Evolutionary conservation across 2,888 invertebrate genomes (phyloP), one percentile per base, ranked within the genome.

Genomic region (Drosophila peninsularis): DNA sequence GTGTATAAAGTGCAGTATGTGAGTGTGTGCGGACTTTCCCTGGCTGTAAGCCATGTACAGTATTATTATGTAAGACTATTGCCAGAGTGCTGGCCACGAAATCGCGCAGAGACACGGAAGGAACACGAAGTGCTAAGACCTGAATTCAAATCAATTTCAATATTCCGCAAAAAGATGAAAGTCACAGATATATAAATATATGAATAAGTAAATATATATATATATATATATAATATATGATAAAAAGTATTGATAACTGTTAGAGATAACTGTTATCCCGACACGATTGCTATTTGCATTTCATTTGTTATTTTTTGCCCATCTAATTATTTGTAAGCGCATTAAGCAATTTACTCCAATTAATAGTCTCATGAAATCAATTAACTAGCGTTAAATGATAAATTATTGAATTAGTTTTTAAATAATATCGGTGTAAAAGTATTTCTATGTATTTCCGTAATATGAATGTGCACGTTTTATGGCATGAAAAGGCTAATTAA

Each of bases 401-500:
- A 85, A 79, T 87, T 82, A 83, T 88, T 71, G 32, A 67, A 69
- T 62, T 68, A 72, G 78, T 70, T 62, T 44, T 62, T 53, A 71
- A 68, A 41, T 21, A 57, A 39, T 57, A 53, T 41, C 36, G 42
- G 47, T 62, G 30, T 30, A 53, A 39, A 69, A 62, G 64, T 50
- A 65, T 47, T 42, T 75, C 63, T 73, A 44, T 61, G 36, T n/a
- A 42, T 42, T 30, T 54, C 19, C 41, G 39, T 54, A 41, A 47
- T 54, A 39, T 53, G 37, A 63, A 66, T 61, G 36, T 73, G 62
- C 24, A 17, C 24, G 37, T 37, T 52, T 62, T 52, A 30, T 56
- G 55, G 39, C 70, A 45, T 71, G 62, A 71, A 78, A 86, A 80
- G 81, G 78, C 86, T 82, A 86, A 83, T 86, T 78, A 83, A 80